Percentiles rank a stretch among this genome's conserved stretches.
Evolutionary conservation across 2,797 vertebrate species (phyloP).

Genomic region (Meda fulgida): DNA sequence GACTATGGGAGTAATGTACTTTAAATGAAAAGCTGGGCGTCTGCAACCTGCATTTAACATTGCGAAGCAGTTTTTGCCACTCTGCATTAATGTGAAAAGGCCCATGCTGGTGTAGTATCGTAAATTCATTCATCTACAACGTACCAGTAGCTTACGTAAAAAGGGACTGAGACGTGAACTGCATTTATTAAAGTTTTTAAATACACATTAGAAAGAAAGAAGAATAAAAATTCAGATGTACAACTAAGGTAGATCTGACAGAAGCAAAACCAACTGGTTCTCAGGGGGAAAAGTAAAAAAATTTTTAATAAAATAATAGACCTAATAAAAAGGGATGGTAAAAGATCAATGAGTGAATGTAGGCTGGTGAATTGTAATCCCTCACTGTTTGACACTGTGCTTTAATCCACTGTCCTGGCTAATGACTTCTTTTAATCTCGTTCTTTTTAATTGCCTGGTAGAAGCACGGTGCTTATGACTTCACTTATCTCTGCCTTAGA

Average conservation of each 20-base stretch:
- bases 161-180: not conserved
- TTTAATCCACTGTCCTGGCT: conserved; percentile 52
- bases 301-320: not conserved
- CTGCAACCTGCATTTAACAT: conserved; percentile 50
- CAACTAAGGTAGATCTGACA: conserved; percentile 33
- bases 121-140: conserved; percentile 14
- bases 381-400: conserved; percentile 59
- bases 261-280: conserved; percentile 48
- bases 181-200: conserved; percentile 9
- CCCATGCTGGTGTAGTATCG: conserved; percentile 36
- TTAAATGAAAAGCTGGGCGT: conserved; percentile 52
- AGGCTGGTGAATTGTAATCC: conserved; percentile 49
- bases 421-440: conserved; percentile 53
- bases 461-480: conserved; percentile 58
- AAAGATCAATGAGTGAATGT: conserved; percentile 46
- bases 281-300: conserved; percentile 53
- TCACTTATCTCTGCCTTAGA: conserved; percentile 56
- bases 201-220: conserved; percentile 17
- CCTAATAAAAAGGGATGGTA: conserved; percentile 34
- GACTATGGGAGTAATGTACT: conserved; percentile 51
- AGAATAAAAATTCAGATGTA: not conserved
- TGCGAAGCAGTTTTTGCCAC: conserved; percentile 43
- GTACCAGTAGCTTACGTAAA: not conserved
- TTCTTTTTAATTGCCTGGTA: conserved; percentile 54
- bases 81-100: conserved; percentile 32